These are phyloP conservation scores for Myotis lucifugus DNA, from an alignment of 2,113 vertebrate species.

Conservation along the genomic window DNA sequence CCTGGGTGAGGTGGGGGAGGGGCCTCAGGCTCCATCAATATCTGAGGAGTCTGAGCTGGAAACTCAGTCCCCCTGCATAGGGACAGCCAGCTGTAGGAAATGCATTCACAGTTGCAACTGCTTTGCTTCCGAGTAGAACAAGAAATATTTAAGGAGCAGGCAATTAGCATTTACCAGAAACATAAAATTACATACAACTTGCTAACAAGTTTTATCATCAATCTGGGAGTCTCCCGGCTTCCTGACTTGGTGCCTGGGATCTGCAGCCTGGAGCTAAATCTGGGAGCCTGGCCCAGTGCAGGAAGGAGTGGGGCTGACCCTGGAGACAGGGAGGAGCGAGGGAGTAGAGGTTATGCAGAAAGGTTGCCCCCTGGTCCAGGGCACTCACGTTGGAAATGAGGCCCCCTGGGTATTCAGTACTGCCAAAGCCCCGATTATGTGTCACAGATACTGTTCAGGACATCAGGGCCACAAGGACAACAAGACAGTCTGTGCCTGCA, in stretches of 20 bases:
- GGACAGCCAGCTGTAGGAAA: slow-evolving; percentile 67
- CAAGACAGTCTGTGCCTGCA: not conserved
- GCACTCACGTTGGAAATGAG: not conserved
- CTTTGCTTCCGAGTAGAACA: slow-evolving; percentile 77
- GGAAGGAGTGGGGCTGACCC: not conserved
- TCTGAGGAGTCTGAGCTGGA: not conserved
- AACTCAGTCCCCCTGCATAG: slow-evolving; percentile 36
- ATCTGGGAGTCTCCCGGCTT: slow-evolving; percentile 73
- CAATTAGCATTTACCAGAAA: slow-evolving; percentile 83
- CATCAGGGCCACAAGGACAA: fast-evolving
- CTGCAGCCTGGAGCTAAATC: not conserved
- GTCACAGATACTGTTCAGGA: not conserved
- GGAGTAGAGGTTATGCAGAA: not conserved
- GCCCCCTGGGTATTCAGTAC: not conserved
- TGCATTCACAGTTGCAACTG: slow-evolving; percentile 51
- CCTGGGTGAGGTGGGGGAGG: not conserved
- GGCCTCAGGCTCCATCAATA: not conserved
- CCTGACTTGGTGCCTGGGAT: slow-evolving; percentile 63
- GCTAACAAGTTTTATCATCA: slow-evolving; percentile 79
- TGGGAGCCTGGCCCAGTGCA: not conserved
- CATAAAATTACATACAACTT: slow-evolving; percentile 80
- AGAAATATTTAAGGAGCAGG: slow-evolving; percentile 81
- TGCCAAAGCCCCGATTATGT: not conserved
- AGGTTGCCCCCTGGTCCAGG: not conserved
- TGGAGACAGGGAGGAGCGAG: not conserved